Base-by-base conservation (phyloP, 1,140 invertebrate genomes). In the Eufriesea mexicana region DNA sequence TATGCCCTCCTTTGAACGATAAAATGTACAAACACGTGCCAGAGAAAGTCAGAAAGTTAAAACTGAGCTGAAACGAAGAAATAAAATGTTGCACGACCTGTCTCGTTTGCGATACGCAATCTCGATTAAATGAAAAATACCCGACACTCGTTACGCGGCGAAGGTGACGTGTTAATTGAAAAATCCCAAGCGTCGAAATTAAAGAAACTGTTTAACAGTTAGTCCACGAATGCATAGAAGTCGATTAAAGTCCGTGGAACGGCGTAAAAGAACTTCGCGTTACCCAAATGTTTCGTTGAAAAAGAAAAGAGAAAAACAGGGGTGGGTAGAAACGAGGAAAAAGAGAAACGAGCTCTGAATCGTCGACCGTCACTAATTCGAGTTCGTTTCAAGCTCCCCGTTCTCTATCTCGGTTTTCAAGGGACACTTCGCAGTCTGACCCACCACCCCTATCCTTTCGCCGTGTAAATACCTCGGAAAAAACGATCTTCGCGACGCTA, bases 91-190 rank as follows among this genome's bases (percentile, higher is more conserved):
- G 20, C 14, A 23, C n/a, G 23, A 55, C 20, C 42, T 4, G 64
- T 45, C 62, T 64, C 62, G 57, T 28, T 66, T 23, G 35, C 16
- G 16, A 25, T 51, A 16, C 62, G 49, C 74, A 49, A 42, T 9
- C 18, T 8, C 12, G 28, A n/a, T 45, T 51, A 42, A 45, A 25
- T 57, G n/a, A 57, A 28, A 45, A 42, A 66, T 7, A n/a, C 18
- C n/a, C 16, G 20, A 0, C 28, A 42, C 6, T 12, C 49, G 42
- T 78, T 68, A 42, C 49, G 20, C 23, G 77, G 71, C 8, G 20
- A 18, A 57, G 51, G 4, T 14, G 42, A 5, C n/a, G 51, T 51
- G 42, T 74, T 81, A 81, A 81, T 81, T 81, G 61, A 79, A 75
- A 81, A 75, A 67, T 71, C 35, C 16, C 42, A 14, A 9, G 64